Percentiles rank a stretch among this genome's conserved stretches.
These are phyloP conservation scores for Craterocephalus amniculus DNA, from an alignment of 2,797 vertebrate species.

Conservation along the genomic window DNA sequence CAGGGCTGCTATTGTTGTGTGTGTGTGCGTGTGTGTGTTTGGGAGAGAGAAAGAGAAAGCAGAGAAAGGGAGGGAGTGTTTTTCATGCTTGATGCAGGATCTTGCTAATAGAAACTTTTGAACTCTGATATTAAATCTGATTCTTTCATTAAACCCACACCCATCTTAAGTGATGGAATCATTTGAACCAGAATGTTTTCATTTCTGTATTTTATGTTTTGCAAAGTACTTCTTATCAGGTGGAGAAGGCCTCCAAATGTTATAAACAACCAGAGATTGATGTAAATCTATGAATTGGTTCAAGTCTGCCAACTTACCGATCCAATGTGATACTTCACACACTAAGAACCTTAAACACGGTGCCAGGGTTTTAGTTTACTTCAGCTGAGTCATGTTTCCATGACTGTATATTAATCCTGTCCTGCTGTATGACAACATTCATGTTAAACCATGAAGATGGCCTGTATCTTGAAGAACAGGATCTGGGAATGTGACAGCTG, in stretches of 20 bases:
- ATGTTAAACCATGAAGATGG: background rate
- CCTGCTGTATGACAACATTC: background rate
- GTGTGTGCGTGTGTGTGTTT: conserved; percentile 15
- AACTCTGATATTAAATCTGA: conserved; percentile 4
- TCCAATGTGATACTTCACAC: background rate
- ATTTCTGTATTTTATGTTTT: background rate
- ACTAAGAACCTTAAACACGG: too few species aligned
- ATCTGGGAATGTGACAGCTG: background rate
- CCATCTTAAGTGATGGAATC: background rate
- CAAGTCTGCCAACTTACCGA: background rate
- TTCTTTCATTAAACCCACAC: background rate
- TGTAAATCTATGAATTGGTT: background rate
- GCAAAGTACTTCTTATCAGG: background rate
- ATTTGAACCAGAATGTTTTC: background rate
- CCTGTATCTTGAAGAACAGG: too few species aligned
- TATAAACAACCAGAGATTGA: background rate
- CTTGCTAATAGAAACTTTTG: conserved; percentile 25
- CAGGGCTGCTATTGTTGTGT: conserved; percentile 39
- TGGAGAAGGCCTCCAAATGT: background rate
- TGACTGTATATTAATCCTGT: too few species aligned
- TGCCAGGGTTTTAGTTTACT: background rate
- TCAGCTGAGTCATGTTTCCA: too few species aligned
- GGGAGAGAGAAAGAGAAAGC: background rate
- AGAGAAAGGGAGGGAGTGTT: conserved; percentile 4
- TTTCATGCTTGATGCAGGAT: conserved; percentile 32